Conservation (phyloP, 2,113 vertebrate genomes). For the Trochalopteron elliotii region DNA sequence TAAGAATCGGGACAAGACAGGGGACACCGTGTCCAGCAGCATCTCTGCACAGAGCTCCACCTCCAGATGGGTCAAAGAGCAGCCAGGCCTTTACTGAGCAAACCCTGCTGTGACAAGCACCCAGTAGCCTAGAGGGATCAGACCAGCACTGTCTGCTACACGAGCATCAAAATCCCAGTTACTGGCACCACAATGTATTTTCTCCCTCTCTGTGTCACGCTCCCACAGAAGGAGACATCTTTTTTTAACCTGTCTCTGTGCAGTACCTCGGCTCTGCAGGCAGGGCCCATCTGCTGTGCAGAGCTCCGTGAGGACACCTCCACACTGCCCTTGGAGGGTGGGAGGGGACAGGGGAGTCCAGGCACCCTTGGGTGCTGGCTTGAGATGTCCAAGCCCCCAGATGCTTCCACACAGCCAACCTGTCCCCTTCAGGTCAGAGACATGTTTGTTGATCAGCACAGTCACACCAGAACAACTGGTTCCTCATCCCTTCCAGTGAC, state of each 20-base stretch:
- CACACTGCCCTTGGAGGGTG: not conserved
- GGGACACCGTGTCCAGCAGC: not conserved
- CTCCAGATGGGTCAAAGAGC: not conserved
- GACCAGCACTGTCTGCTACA: rapidly evolving
- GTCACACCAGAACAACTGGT: not conserved
- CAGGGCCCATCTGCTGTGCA: not conserved
- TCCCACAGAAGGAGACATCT: not conserved
- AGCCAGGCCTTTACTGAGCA: not conserved
- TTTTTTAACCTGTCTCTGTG: slow-evolving; percentile 15
- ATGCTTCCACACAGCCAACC: not conserved
- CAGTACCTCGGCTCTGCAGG: not conserved
- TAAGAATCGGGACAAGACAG: not conserved
- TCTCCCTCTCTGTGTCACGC: not conserved
- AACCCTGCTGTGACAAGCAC: not conserved
- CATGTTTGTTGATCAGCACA: not conserved
- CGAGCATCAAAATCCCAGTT: not conserved
- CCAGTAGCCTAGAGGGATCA: rapidly evolving
- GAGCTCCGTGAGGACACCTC: not conserved
- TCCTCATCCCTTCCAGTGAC: slow-evolving; percentile 4
- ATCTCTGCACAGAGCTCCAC: not conserved
- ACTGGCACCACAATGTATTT: not conserved
- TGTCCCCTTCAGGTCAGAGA: rapidly evolving
- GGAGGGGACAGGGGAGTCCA: not conserved
- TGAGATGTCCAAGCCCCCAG: not conserved
- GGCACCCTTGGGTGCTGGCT: not conserved